phyloP scores from a whole-genome alignment of 2,888 invertebrate species.

The Melipona bicolor region DNA sequence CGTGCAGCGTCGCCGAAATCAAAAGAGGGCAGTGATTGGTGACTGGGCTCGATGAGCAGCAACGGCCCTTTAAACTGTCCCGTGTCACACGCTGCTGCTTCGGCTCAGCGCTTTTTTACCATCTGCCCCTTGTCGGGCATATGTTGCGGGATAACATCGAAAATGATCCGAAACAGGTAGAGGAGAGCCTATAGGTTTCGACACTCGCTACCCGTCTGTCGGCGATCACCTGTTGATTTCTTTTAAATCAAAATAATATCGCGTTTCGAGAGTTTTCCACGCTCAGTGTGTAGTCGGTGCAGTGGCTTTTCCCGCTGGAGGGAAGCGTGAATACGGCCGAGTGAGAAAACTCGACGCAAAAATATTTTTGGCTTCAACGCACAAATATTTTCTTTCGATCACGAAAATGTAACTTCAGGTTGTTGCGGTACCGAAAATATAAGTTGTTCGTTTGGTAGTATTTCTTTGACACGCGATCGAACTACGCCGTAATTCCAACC shows the following conservation, averaged over 20 bases:
- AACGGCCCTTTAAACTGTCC: conserved; percentile 62
- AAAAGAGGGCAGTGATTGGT: conserved; percentile 34
- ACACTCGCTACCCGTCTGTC: conserved; percentile 81
- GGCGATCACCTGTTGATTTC: conserved; percentile 79
- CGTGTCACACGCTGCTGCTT: conserved; percentile 59
- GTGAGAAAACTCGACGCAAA: background rate
- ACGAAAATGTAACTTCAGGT: too few relatives aligned
- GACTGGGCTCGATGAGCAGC: conserved; percentile 6
- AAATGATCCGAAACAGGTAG: conserved; percentile 72
- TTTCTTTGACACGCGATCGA: background rate
- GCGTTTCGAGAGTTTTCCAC: conserved; percentile 61
- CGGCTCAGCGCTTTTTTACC: conserved; percentile 72
- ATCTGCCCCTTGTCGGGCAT: conserved; percentile 78
- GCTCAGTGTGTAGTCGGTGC: background rate
- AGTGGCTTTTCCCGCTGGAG: background rate
- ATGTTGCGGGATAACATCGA: conserved; percentile 76
- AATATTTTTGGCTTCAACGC: background rate
- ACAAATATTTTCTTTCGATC: background rate
- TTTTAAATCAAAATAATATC: conserved; percentile 79
- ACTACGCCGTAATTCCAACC: conserved; percentile 18
- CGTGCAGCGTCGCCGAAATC: conserved; percentile 10
- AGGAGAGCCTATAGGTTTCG: conserved; percentile 59
- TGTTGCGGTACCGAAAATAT: too few relatives aligned
- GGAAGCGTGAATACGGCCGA: too few relatives aligned
- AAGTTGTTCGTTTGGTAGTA: background rate